These are phyloP conservation scores for Neotoxoptera formosana DNA, from an alignment of 1,140 invertebrate genomes.

Conservation along the genomic window DNA sequence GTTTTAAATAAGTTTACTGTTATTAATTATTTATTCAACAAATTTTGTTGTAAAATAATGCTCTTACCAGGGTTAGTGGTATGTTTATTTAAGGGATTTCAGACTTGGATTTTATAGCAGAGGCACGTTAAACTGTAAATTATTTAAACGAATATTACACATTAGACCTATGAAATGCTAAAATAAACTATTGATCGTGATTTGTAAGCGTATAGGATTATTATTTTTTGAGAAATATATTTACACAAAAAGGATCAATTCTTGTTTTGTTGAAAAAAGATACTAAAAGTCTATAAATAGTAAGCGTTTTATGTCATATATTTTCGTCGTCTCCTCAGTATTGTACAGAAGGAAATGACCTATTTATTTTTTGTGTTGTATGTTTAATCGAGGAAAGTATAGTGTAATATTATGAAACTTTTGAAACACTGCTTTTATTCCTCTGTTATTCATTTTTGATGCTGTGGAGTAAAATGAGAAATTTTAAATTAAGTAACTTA, in stretches of 20 bases:
- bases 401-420: not conserved
- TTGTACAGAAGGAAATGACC: not conserved
- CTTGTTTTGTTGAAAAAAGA: not conserved
- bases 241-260: not conserved
- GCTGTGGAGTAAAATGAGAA: not conserved
- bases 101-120: not conserved
- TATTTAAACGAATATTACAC: not conserved
- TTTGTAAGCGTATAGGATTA: not conserved
- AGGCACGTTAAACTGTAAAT: not conserved
- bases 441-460: not conserved
- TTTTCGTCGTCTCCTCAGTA: not conserved
- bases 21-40: not conserved
- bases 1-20: not conserved
- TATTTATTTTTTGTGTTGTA: not conserved
- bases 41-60: not conserved
- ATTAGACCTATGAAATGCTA: not conserved
- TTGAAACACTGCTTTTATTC: not conserved
- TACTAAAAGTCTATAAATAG: not conserved
- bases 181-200: not conserved
- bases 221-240: not conserved
- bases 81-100: not conserved
- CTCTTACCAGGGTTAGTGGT: not conserved
- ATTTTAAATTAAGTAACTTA: not conserved
- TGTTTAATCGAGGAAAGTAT: not conserved
- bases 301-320: not conserved